Conservation (phyloP, 2,888 invertebrate genomes). For the Hyposoter dolosus region DNA sequence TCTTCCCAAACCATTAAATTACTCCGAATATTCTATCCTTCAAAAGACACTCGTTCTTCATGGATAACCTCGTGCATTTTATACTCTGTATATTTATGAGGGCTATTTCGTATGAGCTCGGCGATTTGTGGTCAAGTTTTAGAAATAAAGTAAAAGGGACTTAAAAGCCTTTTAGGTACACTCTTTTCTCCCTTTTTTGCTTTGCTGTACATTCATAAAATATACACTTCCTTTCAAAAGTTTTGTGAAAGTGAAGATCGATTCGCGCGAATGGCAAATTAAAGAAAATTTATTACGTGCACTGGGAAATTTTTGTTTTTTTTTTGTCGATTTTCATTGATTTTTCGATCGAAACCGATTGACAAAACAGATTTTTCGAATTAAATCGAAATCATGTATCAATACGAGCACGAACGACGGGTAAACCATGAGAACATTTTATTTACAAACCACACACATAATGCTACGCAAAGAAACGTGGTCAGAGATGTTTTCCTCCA, state of each 20-base stretch:
- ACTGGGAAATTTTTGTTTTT: no score
- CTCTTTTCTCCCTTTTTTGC: not conserved
- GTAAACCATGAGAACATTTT: not conserved
- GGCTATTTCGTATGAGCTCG: not conserved
- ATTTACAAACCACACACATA: not conserved
- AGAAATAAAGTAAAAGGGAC: not conserved
- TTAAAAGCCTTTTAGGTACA: constrained; percentile 2
- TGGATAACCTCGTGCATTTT: not conserved
- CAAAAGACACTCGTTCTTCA: not conserved
- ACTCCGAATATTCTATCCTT: not conserved
- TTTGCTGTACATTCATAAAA: not conserved
- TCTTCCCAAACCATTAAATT: not conserved
- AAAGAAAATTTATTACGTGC: no score
- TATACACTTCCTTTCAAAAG: not conserved
- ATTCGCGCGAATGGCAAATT: no score
- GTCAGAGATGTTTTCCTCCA: constrained; percentile 30
- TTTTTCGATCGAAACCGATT: no score
- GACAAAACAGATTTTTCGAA: no score
- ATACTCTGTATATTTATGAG: constrained; percentile 2
- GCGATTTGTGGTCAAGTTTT: constrained; percentile 1
- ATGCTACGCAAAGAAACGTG: constrained; percentile 37
- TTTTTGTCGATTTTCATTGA: no score
- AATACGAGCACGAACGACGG: not conserved
- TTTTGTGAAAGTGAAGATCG: not conserved
- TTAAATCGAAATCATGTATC: no score